Conservation (phyloP, 2,888 invertebrate species). For the Athetis lepigone region DNA sequence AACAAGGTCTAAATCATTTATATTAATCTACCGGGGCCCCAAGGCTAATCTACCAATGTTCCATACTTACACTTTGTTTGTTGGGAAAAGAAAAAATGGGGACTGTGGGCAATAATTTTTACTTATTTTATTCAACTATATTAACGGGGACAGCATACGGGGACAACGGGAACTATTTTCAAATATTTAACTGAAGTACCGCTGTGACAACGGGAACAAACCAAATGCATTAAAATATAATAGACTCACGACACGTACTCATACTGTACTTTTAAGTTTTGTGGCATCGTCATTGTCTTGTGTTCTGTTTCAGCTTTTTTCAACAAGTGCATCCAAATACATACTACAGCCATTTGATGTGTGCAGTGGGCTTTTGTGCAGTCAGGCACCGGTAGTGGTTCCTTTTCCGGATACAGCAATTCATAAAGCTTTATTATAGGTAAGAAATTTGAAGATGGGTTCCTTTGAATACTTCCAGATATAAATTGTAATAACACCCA, state of each 20-base stretch:
- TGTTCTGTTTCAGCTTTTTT: slow-evolving; percentile 98
- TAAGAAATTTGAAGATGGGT: slow-evolving; percentile 96
- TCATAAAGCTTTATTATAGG: slow-evolving; percentile 98
- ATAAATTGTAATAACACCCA: slow-evolving; percentile 99
- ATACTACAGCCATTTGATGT: slow-evolving; percentile 97
- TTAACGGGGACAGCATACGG: no score
- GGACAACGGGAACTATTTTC: no score
- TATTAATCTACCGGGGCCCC: no score
- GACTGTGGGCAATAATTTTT: no score
- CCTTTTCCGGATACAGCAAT: slow-evolving; percentile 97
- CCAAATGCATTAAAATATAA: no score
- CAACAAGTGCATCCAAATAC: slow-evolving; percentile 98
- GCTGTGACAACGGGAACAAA: no score
- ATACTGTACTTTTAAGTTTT: slow-evolving; percentile 95
- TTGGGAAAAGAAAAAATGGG: no score
- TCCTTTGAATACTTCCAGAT: slow-evolving; percentile 98
- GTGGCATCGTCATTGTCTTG: slow-evolving; percentile 95
- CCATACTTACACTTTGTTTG: no score
- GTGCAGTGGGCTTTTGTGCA: slow-evolving; percentile 96
- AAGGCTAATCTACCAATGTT: no score
- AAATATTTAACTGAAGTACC: no score
- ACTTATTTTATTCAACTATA: no score
- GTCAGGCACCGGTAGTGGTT: slow-evolving; percentile 97
- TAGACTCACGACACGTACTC: slow-evolving; percentile 90
- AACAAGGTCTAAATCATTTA: no score